Conservation (phyloP, 2,113 vertebrate species). For the Motacilla alba region DNA sequence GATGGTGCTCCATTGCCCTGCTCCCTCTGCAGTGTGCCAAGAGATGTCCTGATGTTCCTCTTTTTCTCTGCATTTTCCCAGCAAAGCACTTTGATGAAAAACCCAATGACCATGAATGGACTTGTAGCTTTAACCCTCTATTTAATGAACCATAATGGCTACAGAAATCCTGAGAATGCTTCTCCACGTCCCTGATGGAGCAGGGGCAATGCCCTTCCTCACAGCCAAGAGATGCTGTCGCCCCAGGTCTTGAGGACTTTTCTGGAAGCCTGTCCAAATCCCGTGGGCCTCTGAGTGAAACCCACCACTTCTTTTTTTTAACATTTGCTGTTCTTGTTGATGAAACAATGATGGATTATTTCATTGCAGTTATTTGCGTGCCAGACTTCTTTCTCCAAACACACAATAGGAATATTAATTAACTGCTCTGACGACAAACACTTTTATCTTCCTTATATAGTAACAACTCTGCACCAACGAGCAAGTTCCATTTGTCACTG, state of each 20-base stretch:
- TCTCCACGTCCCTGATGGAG: rapidly evolving
- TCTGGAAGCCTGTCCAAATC: not conserved
- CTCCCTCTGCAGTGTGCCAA: rapidly evolving
- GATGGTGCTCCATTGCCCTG: rapidly evolving
- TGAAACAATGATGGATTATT: constrained; percentile 33
- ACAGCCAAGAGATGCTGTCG: rapidly evolving
- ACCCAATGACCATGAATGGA: too few relatives aligned
- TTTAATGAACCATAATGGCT: not conserved
- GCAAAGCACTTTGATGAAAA: not conserved
- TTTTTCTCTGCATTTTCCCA: not conserved
- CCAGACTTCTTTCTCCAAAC: constrained; percentile 22
- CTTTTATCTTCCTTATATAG: constrained; percentile 52
- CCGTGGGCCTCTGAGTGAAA: not conserved
- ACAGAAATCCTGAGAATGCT: not conserved
- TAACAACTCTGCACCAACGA: not conserved
- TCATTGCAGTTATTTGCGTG: not conserved
- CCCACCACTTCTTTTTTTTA: not conserved
- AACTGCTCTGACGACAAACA: rapidly evolving
- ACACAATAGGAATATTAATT: constrained; percentile 36
- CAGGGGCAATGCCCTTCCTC: not conserved
- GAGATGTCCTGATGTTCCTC: not conserved
- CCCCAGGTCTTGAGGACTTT: not conserved
- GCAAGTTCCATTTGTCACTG: not conserved
- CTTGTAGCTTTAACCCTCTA: not conserved
- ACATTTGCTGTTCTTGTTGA: not conserved